A percentile compares a stretch with the other conserved stretches of the same genome.
Conservation (phyloP, 1,140 invertebrate genomes). For the Amphibalanus amphitrite region DNA sequence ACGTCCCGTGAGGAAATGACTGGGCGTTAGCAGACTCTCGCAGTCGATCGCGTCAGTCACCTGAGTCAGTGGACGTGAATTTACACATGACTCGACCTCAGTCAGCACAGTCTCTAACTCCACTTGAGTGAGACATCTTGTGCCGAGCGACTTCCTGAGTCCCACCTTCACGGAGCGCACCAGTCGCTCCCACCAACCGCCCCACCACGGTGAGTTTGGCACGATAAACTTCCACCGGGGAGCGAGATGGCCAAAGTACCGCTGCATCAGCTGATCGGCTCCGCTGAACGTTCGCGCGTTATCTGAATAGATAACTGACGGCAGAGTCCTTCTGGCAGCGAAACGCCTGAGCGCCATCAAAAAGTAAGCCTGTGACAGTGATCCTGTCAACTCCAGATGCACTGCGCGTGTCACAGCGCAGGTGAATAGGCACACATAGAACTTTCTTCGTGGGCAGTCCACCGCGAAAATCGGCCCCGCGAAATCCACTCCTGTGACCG, state of each 20-base stretch:
- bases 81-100: not conserved
- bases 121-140: constrained; percentile 5
- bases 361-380: not conserved
- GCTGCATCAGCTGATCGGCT: constrained; percentile 3
- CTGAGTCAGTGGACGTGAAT: not conserved
- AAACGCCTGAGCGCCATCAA: constrained; percentile 10
- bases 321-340: constrained; percentile 5
- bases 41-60: not conserved
- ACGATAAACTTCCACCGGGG: constrained; percentile 15
- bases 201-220: constrained; percentile 14
- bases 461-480: constrained; percentile 8
- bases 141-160: constrained; percentile 10
- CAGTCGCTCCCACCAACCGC: constrained; percentile 14
- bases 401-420: constrained; percentile 9
- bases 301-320: constrained; percentile 9
- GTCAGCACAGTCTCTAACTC: constrained; percentile 7
- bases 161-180: constrained; percentile 11
- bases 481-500: constrained; percentile 7
- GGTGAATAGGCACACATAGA: not conserved
- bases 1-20: not conserved
- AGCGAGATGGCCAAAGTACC: constrained; percentile 1
- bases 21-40: not conserved
- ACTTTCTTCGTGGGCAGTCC: not conserved
- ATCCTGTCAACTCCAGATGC: constrained; percentile 10
- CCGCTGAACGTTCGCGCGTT: constrained; percentile 11